Evolutionary conservation across 2,888 invertebrate species (phyloP), one percentile per base, ranked within the genome.

Genomic region (Pseudococcus longispinus): DNA sequence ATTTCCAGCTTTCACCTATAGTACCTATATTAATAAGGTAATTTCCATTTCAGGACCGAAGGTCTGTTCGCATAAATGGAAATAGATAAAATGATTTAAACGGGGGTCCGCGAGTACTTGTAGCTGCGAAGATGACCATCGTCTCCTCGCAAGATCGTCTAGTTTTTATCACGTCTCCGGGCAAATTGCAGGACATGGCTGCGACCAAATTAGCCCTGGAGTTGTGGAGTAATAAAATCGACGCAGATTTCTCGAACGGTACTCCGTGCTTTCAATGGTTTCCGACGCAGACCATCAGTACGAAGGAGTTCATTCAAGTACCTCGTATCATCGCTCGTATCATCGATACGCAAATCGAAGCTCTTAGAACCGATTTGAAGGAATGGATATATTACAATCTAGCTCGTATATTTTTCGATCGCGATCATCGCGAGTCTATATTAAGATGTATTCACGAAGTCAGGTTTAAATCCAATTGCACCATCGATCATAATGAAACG

Each of bases 101-200:
- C 55, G 15, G 4, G 55, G n/a, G 5, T 55, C 44, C 46, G 1
- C 3, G 13, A 46, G n/a, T n/a, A n/a, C n/a, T n/a, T n/a, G n/a
- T 46, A 46, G 18, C 51, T 60, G 20, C 60, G 11, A 23, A 60
- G 60, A 60, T 60, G 60, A 23, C 60, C 1, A 8, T n/a, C 55
- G 60, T 23, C 60, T 60, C 60, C 60, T 60, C 60, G 60, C 60
- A 60, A 60, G 23, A 60, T 60, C 23, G 60, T 60, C 60, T 60
- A 9, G 60, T 23, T 1, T 60, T 60, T 11, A 60, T 60, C 23
- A 23, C 60, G 13, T 60, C 60, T 60, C 20, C 60, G 60, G 23
- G 60, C 23, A 60, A 60, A 23, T 20, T 60, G 60, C 60, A 60
- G 23, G 60, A 60, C 13, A 23, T 60, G 60, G 60, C 60, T 23